Base-by-base conservation (phyloP, 2,888 invertebrate species). In the Polymixis flavicincta region DNA sequence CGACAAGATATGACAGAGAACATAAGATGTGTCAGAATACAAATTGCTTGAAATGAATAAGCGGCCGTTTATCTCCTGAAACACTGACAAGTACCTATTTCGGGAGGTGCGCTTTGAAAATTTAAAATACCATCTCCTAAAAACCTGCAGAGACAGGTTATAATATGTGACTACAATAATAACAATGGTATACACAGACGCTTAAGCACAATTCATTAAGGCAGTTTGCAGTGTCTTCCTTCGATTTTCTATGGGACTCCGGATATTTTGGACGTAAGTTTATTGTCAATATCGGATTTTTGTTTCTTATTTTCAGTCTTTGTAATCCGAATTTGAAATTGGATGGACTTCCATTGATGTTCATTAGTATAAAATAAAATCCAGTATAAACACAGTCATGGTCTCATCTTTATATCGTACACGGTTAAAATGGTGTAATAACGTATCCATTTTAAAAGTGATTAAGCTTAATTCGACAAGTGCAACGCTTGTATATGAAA, bases 211-310 rank as follows among this genome's bases (percentile, higher is more conserved):
- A 60, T 48, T 79, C 9, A 70, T 52, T 66, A 78, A 78, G 78
- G 69, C 78, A 75, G 65, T 75, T 73, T 32, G 67, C 65, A 14
- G 57, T 75, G 57, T 71, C 63, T 71, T 52, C 57, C 64, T 64
- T 81, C 59, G 67, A 74, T 74, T 76, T 70, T 69, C 0, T 75
- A 82, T 64, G 80, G 70, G 72, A 76, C 63, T 78, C 78, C 68
- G 32, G 69, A 60, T 61, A 66, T 74, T 57, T 85, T 92, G 94
- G 94, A 94, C 94, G 94, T 88, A 91, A 92, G 77, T 88, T 93
- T 94, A 94, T 94, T 94, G 94, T 94, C 94, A 91, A 89, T 86
- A 88, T 90, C 88, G 87, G 89, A 90, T 89, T 78, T 76, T 83
- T 83, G 69, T 82, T 83, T 83, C 74, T 83, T 88, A 78, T 80